phyloP scores from a whole-genome alignment of 2,888 invertebrate species.

The Arenicola marina region DNA sequence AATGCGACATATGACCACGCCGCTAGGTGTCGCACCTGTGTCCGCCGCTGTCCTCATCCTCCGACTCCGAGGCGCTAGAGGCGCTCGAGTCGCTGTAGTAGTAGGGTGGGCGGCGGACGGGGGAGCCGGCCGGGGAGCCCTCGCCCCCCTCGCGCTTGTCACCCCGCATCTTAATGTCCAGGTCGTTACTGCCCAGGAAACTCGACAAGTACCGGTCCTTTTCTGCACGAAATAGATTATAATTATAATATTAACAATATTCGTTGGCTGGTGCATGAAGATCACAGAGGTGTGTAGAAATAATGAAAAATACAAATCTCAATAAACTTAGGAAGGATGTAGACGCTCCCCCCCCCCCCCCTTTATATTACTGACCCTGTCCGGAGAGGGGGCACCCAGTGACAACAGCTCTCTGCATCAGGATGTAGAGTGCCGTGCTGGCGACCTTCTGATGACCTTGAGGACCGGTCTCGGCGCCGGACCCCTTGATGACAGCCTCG shows the following conservation, averaged over 20 bases:
- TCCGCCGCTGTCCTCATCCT: too few relatives aligned
- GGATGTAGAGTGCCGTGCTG: slow-evolving; percentile 57
- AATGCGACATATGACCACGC: too few relatives aligned
- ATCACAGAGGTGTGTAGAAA: too few relatives aligned
- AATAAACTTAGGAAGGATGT: background rate
- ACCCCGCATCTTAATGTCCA: slow-evolving; percentile 46
- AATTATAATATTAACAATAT: too few relatives aligned
- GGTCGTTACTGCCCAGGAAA: slow-evolving; percentile 54
- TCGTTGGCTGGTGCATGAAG: too few relatives aligned
- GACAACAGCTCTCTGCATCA: slow-evolving; percentile 56
- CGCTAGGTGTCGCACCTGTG: too few relatives aligned
- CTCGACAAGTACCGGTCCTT: slow-evolving; percentile 49
- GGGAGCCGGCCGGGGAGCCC: too few relatives aligned
- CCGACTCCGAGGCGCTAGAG: too few relatives aligned
- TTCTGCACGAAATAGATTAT: slow-evolving; percentile 38
- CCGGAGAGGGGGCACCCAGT: slow-evolving; percentile 55
- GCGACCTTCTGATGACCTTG: slow-evolving; percentile 57
- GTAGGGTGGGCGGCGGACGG: too few relatives aligned
- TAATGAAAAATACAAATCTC: background rate
- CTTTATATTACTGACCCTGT: slow-evolving; percentile 43
- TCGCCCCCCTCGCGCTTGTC: too few relatives aligned
- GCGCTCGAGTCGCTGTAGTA: too few relatives aligned
- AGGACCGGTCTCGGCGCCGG: slow-evolving; percentile 39
- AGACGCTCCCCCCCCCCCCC: too few relatives aligned
- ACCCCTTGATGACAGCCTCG: slow-evolving; percentile 47